Percentiles rank a stretch among this genome's conserved stretches.
Evolutionary conservation across 2,113 vertebrate species (phyloP).

Genomic region (Zosterops borbonicus): DNA sequence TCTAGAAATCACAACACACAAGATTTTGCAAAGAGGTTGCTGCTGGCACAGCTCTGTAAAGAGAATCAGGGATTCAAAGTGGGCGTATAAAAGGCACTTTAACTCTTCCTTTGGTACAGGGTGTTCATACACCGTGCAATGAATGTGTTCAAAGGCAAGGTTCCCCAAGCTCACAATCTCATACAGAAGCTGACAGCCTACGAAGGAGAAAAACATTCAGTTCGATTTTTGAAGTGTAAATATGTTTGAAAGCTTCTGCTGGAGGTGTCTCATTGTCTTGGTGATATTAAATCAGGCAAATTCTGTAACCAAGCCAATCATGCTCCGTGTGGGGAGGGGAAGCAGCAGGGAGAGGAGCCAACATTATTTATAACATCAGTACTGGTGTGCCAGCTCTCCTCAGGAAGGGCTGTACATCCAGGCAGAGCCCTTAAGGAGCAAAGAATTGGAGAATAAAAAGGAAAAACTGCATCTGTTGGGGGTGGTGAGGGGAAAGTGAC

Average conservation of each 20-base stretch:
- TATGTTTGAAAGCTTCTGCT: conserved; percentile 28
- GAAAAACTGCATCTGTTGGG: conserved; percentile 21
- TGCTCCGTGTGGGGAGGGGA: not conserved
- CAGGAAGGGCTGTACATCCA: conserved; percentile 26
- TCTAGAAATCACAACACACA: not conserved
- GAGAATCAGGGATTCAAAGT: conserved; percentile 34
- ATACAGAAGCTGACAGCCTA: not conserved
- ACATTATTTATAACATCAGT: conserved; percentile 24
- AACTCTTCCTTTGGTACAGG: conserved; percentile 36
- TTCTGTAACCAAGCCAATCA: not conserved
- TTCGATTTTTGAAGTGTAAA: not conserved
- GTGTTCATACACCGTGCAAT: not conserved
- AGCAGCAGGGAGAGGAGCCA: not conserved
- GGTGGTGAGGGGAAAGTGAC: not conserved
- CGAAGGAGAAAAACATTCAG: not conserved
- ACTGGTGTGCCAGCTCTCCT: conserved; percentile 26
- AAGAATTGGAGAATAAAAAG: not conserved
- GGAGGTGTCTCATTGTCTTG: conserved; percentile 10
- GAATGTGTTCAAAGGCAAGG: not conserved
- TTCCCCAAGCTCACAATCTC: not conserved
- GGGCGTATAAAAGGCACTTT: conserved; percentile 31
- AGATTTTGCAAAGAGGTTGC: not conserved
- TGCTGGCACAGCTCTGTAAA: conserved; percentile 2
- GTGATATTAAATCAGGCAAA: conserved; percentile 1
- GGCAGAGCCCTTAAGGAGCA: not conserved